A percentile compares a stretch with the other conserved stretches of the same genome.
phyloP scores from a whole-genome alignment of 2,113 vertebrate genomes.

The Cnemophilus loriae region DNA sequence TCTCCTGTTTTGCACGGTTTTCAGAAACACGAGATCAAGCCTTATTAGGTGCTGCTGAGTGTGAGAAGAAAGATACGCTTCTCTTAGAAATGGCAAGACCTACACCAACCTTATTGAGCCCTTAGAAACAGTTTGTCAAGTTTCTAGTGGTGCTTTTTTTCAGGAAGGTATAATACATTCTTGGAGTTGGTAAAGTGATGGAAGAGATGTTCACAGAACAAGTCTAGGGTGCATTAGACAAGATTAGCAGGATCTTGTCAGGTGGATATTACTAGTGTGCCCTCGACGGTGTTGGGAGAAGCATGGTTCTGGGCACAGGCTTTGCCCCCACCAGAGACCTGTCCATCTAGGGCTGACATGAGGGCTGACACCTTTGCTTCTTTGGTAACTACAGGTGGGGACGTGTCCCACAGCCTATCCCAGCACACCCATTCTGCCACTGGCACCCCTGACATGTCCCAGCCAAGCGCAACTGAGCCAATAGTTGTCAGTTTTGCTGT shows the following conservation, averaged over 20 bases:
- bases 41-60: neutral
- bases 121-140: neutral
- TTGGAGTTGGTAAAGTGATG: neutral
- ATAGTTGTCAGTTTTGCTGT: conserved; percentile 18
- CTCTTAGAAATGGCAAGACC: neutral
- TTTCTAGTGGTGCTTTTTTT: neutral
- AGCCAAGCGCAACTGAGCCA: neutral
- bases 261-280: neutral
- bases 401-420: accelerated
- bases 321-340: neutral
- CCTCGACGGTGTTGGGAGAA: accelerated
- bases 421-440: neutral
- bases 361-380: neutral
- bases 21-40: neutral
- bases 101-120: accelerated
- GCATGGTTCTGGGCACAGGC: neutral
- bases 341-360: accelerated
- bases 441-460: neutral
- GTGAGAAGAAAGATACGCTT: neutral
- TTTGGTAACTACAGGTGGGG: neutral
- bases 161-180: neutral
- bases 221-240: neutral
- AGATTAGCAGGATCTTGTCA: neutral
- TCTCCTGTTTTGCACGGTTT: neutral
- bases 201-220: neutral